Evolutionary conservation across 2,888 invertebrate genomes (phyloP).

Genomic region (Minunthozetes semirufus): DNA sequence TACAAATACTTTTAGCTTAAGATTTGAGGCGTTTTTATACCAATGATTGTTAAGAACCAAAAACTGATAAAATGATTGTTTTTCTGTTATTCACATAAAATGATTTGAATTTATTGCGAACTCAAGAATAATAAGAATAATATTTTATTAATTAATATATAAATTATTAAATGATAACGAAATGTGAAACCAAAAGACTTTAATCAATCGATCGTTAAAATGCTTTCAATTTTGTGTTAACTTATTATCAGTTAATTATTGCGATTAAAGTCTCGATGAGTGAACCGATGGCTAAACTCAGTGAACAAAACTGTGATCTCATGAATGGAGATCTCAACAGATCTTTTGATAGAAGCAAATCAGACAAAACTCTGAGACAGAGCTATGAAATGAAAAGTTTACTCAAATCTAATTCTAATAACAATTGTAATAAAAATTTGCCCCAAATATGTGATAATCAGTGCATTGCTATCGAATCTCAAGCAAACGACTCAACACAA

Average conservation of each 20-base stretch:
- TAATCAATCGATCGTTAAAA: not conserved
- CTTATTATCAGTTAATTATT: not conserved
- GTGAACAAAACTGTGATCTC: not conserved
- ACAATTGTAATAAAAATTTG: not conserved
- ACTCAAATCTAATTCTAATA: slow-evolving; percentile 1
- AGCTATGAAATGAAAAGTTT: not conserved
- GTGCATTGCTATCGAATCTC: not conserved
- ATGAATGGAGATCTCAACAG: not conserved
- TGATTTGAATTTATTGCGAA: not conserved
- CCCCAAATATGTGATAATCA: not conserved
- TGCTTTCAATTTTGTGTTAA: not conserved
- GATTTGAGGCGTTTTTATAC: not conserved
- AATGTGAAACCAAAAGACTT: not conserved
- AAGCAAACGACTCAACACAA: not conserved
- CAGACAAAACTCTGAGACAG: not conserved
- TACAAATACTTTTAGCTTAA: not conserved
- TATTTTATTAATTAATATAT: too few relatives aligned
- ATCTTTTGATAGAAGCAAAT: not conserved
- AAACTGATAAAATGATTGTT: not conserved
- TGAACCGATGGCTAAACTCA: slow-evolving; percentile 19
- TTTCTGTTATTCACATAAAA: not conserved
- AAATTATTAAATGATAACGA: too few relatives aligned
- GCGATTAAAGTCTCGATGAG: not conserved
- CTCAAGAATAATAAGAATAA: not conserved
- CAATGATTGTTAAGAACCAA: not conserved